These are phyloP conservation scores for Dissostichus mawsoni DNA, from an alignment of 2,113 vertebrate genomes.

Conservation along the genomic window DNA sequence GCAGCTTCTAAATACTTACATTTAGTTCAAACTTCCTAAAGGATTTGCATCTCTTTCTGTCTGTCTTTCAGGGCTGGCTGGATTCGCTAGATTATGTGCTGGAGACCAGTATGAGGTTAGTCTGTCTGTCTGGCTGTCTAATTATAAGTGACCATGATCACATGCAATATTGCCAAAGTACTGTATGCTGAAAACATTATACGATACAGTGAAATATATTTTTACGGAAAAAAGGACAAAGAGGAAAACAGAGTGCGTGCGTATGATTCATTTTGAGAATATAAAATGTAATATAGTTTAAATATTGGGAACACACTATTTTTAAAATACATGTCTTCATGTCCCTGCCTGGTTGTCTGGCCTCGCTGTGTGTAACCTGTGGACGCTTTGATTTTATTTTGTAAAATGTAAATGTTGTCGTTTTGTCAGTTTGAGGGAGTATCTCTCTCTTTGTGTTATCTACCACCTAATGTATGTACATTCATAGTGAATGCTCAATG, in stretches of 20 bases:
- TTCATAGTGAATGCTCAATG: no score
- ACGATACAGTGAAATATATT: neutral
- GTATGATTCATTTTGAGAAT: neutral
- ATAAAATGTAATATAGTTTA: neutral
- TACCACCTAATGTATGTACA: no score
- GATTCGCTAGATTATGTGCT: constrained; percentile 95
- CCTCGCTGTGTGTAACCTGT: no score
- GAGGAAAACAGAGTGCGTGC: neutral
- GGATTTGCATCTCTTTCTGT: neutral
- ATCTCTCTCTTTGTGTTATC: no score
- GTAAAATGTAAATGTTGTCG: no score
- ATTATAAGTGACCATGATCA: neutral
- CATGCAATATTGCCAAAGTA: neutral
- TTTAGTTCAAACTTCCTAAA: neutral
- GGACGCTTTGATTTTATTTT: no score
- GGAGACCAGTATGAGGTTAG: constrained; percentile 98
- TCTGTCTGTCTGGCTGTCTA: neutral
- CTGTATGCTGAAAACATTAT: neutral
- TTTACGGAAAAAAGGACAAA: neutral
- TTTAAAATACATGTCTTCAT: no score
- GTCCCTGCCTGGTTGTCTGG: no score
- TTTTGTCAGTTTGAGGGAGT: no score
- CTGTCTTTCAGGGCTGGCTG: constrained; percentile 90
- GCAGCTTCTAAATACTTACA: no score
- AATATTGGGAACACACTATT: neutral